Evolutionary conservation across 2,888 invertebrate species (phyloP).

Genomic region (Cryptophagus acutangulus): DNA sequence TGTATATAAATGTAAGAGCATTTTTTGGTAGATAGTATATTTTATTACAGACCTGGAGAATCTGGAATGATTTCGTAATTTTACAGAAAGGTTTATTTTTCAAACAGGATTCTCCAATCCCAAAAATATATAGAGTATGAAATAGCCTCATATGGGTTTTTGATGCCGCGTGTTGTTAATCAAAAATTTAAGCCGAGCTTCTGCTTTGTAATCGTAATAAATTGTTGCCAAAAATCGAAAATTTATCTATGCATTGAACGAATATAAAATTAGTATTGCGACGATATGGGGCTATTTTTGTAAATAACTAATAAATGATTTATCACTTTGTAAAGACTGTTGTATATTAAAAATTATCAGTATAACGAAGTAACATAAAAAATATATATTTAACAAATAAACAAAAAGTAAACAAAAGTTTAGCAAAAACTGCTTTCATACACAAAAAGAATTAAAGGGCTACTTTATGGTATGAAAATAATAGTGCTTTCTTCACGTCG

Average conservation of each 20-base stretch:
- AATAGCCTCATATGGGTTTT: no score
- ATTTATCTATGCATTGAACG: slow-evolving; percentile 18
- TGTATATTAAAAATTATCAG: slow-evolving; percentile 33
- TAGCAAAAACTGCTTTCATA: slow-evolving; percentile 35
- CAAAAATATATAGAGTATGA: no score
- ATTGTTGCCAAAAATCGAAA: slow-evolving; percentile 31
- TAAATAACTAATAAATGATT: no score
- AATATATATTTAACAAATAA: slow-evolving; percentile 15
- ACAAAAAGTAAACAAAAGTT: slow-evolving; percentile 17
- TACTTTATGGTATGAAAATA: slow-evolving; percentile 20
- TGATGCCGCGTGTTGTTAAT: no score
- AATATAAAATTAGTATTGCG: no score
- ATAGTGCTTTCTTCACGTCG: slow-evolving; percentile 38
- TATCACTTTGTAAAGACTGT: slow-evolving; percentile 42
- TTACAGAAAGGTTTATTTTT: no score
- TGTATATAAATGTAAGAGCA: slow-evolving; percentile 25
- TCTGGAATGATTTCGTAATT: slow-evolving; percentile 12
- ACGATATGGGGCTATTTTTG: slow-evolving; percentile 34
- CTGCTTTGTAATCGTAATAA: no score
- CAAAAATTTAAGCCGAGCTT: no score
- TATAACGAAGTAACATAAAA: slow-evolving; percentile 28
- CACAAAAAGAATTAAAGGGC: slow-evolving; percentile 25
- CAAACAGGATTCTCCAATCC: no score
- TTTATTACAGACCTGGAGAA: slow-evolving; percentile 13
- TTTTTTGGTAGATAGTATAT: not conserved